Conservation (phyloP, 2,113 vertebrate genomes). For the Amia ocellicauda region DNA sequence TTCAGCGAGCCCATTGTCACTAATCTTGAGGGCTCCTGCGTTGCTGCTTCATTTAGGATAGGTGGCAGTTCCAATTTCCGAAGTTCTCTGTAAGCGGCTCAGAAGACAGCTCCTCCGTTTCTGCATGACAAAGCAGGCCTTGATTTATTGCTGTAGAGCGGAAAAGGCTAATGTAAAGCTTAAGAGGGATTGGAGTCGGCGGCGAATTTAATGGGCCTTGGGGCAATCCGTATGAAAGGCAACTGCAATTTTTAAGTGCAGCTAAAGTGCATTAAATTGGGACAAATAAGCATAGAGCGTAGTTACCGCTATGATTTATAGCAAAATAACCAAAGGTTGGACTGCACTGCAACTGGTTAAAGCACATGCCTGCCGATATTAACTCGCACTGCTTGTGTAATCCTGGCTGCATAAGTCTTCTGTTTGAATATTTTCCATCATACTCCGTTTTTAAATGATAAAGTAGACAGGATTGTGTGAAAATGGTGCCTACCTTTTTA, state of each 20-base stretch:
- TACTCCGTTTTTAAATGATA: no score
- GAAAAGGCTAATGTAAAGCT: conserved; percentile 19
- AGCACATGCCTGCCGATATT: background rate
- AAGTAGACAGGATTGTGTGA: no score
- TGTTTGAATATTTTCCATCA: no score
- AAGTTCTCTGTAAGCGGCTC: conserved; percentile 4
- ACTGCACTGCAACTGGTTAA: background rate
- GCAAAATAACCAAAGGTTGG: background rate
- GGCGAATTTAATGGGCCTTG: conserved; percentile 18
- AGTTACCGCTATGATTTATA: conserved; percentile 13
- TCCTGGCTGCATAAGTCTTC: background rate
- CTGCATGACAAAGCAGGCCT: conserved; percentile 10
- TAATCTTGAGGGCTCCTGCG: background rate
- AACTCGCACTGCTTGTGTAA: background rate
- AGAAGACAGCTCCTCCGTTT: background rate
- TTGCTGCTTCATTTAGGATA: no score
- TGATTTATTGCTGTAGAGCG: conserved; percentile 12
- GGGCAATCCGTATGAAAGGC: conserved; percentile 11
- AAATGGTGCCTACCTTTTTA: no score
- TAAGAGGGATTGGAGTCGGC: conserved; percentile 12
- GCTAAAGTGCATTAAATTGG: conserved; percentile 19
- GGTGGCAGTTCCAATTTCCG: background rate
- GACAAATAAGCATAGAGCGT: conserved; percentile 10
- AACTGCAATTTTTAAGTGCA: conserved; percentile 11
- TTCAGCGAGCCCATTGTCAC: background rate